Conservation (phyloP, 1,140 invertebrate species). For the Drosophila leontia region DNA sequence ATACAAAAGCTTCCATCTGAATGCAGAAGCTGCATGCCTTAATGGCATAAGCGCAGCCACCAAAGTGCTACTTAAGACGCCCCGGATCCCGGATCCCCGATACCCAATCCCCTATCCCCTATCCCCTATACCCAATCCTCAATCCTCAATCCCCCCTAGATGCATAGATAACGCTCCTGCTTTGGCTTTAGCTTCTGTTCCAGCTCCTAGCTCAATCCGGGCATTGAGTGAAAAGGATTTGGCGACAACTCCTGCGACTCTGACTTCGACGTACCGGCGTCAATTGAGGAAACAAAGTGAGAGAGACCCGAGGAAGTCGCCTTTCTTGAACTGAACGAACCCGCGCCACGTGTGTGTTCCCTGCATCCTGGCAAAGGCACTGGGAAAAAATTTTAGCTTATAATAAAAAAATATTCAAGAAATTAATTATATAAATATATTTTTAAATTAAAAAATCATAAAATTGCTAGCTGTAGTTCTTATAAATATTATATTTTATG, state of each 20-base stretch:
- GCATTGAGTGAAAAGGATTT: slow-evolving; percentile 75
- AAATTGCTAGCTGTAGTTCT: no score
- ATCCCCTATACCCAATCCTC: not conserved
- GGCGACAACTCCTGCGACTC: slow-evolving; percentile 29
- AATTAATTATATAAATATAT: no score
- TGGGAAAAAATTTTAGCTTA: not conserved
- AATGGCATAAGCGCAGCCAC: slow-evolving; percentile 72
- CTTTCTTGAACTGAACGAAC: slow-evolving; percentile 14
- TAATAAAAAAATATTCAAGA: no score
- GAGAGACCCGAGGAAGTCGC: slow-evolving; percentile 23
- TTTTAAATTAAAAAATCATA: no score
- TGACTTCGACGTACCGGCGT: slow-evolving; percentile 47
- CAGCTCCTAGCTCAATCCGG: slow-evolving; percentile 18
- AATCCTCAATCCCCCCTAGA: slow-evolving; percentile 30
- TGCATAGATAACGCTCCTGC: slow-evolving; percentile 63
- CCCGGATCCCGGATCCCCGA: slow-evolving; percentile 14
- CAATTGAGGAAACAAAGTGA: slow-evolving; percentile 54
- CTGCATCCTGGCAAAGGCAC: not conserved
- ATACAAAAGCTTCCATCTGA: slow-evolving; percentile 65
- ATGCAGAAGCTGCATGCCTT: slow-evolving; percentile 60
- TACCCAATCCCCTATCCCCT: not conserved
- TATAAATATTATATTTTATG: no score
- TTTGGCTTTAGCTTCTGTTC: slow-evolving; percentile 5
- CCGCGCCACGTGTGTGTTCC: slow-evolving; percentile 26
- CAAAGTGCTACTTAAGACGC: slow-evolving; percentile 74